A percentile compares a stretch with the other conserved stretches of the same genome.
These are phyloP conservation scores for Festucalex cinctus DNA, from an alignment of 2,113 vertebrate species.

Conservation along the genomic window DNA sequence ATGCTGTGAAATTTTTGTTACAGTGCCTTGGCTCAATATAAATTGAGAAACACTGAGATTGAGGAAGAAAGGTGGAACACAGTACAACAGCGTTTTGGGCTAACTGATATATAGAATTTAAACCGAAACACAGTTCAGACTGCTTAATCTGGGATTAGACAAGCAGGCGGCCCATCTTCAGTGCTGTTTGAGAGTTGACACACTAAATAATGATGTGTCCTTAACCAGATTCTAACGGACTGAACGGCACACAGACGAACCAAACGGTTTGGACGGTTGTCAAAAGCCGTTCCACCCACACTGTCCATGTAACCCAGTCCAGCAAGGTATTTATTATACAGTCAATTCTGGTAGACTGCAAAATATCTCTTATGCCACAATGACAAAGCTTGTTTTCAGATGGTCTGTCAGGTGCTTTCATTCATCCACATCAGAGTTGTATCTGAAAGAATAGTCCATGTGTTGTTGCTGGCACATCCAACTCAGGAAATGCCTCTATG, in stretches of 20 bases:
- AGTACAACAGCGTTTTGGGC: background rate
- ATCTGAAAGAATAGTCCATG: conserved; percentile 48
- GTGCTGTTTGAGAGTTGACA: conserved; percentile 20
- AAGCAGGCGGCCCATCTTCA: conserved; percentile 26
- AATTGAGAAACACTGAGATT: too few species aligned
- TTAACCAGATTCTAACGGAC: background rate
- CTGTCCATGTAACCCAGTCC: background rate
- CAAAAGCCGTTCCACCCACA: too few species aligned
- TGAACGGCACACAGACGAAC: background rate
- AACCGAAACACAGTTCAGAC: conserved; percentile 35
- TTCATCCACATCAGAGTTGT: conserved; percentile 38
- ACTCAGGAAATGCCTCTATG: conserved; percentile 69
- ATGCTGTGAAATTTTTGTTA: too few species aligned
- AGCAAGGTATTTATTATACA: conserved; percentile 2
- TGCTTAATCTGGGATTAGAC: conserved; percentile 55
- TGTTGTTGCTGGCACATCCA: conserved; percentile 50
- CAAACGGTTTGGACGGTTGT: too few species aligned
- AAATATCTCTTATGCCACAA: conserved; percentile 6
- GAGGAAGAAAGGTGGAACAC: background rate
- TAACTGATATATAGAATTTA: conserved; percentile 6
- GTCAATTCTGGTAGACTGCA: conserved; percentile 8
- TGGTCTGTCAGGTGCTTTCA: conserved; percentile 29
- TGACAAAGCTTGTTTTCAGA: conserved; percentile 30
- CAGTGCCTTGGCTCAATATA: too few species aligned
- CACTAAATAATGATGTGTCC: conserved; percentile 16